Evolutionary conservation across 2,797 vertebrate species (phyloP), one percentile per base, ranked within the genome.

Genomic region (Diglossa cyanea): DNA sequence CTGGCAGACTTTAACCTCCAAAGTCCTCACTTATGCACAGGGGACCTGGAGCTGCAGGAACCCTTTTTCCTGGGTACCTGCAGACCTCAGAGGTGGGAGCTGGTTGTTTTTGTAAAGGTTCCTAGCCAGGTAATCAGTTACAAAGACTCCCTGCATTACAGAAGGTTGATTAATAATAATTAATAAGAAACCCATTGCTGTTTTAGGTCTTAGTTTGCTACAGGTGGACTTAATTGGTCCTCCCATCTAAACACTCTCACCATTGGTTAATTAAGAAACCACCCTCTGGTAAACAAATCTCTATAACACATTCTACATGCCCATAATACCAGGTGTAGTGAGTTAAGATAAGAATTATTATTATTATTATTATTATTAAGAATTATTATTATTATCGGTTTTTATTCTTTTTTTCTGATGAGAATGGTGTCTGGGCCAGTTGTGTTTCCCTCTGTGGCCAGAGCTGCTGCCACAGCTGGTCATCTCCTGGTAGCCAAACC

Each of bases 1-100:
- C 89, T 78, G 74, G 55, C 80, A 89, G 88, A 48, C 37, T 88
- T 94, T 84, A 89, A 86, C 94, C 94, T 96, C 90, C 39, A 23
- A 71, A 83, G 76, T 65, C 90, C 54, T 95, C 86, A 16, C 39
- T 78, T 23, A 53, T n/a, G 42, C 84, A 44, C 35, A 12, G 76
- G 88, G 62, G 86, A 74, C 19, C 55, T 33, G 73, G 72, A 86
- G 11, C 21, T 24, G 21, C 17, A 75, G 44, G 81, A 47, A 73
- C 17, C 24, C 39, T 80, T 85, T 48, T 8, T 40, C 58, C 15
- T 17, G 30, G 48, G 4, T 10, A 21, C 33, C 87, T 54, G 37
- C 15, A 53, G 63, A 31, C 23, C 78, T 31, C 61, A 10, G 31
- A 7, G 30, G 2, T 23, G 40, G 71, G 80, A 63, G 12, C 7